phyloP scores from a whole-genome alignment of 2,113 vertebrate genomes.

The Xiphias gladius region DNA sequence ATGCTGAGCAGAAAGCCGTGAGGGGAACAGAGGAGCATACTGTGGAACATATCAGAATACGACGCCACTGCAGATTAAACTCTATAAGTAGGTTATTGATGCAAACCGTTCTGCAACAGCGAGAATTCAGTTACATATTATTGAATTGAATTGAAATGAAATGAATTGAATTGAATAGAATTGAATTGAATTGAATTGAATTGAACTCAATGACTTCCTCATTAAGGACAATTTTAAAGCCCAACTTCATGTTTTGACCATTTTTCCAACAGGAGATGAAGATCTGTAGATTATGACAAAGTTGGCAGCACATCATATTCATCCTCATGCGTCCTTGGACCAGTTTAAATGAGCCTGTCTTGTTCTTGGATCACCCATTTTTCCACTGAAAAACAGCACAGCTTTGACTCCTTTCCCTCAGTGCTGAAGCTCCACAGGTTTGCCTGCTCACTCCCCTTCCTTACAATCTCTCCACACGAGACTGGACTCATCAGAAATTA shows the following conservation, averaged over 20 bases:
- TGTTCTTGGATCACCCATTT: too few species aligned
- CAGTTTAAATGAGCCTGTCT: too few species aligned
- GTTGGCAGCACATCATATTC: background rate
- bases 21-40: slow-evolving; percentile 65
- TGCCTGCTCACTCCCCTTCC: background rate
- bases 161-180: too few species aligned
- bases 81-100: slow-evolving; percentile 77
- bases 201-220: background rate
- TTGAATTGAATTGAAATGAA: slow-evolving; percentile 41
- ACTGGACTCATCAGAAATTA: background rate
- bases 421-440: slow-evolving; percentile 3
- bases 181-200: too few species aligned
- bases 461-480: background rate
- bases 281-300: slow-evolving; percentile 5
- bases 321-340: too few species aligned
- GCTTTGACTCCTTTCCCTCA: too few species aligned
- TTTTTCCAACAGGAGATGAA: background rate
- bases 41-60: slow-evolving; percentile 70
- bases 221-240: slow-evolving; percentile 6
- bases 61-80: slow-evolving; percentile 71
- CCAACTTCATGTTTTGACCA: background rate
- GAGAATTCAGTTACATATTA: slow-evolving; percentile 34
- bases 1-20: slow-evolving; percentile 60
- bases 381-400: too few species aligned
- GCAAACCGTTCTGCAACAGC: slow-evolving; percentile 54